Evolutionary conservation across 2,888 invertebrate genomes (phyloP).

Genomic region (Biston stratarius): DNA sequence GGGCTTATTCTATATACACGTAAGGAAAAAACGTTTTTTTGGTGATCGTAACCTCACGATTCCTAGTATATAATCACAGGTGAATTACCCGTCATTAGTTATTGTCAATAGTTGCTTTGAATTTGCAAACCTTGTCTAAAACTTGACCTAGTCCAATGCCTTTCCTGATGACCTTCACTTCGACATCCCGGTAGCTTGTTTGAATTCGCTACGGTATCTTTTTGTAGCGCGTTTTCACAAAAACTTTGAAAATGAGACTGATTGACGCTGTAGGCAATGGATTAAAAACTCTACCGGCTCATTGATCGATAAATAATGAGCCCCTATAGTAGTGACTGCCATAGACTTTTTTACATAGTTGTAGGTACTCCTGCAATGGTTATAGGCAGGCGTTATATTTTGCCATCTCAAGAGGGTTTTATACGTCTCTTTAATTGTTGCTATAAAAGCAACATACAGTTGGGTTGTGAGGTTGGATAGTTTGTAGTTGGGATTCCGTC

Average conservation of each 20-base stretch:
- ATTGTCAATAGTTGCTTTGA: conserved; percentile 21
- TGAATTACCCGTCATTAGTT: conserved; percentile 24
- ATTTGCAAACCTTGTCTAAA: conserved; percentile 27
- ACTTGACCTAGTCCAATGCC: conserved; percentile 35
- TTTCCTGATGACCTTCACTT: conserved; percentile 30
- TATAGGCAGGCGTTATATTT: too few species aligned
- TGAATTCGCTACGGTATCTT: conserved; percentile 14
- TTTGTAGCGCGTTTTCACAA: not conserved
- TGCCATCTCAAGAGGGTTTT: too few species aligned
- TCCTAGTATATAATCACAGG: conserved; percentile 1
- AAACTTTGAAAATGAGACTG: not conserved
- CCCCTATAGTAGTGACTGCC: too few species aligned
- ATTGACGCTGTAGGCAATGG: not conserved
- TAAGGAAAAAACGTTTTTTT: not conserved
- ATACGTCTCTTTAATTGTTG: too few species aligned
- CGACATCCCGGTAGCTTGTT: conserved; percentile 7
- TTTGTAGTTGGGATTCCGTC: too few species aligned
- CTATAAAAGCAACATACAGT: too few species aligned
- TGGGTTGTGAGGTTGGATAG: too few species aligned
- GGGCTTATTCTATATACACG: too few species aligned
- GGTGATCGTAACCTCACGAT: not conserved
- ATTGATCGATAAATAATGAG: too few species aligned
- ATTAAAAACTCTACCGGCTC: not conserved
- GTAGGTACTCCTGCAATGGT: too few species aligned
- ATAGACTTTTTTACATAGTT: too few species aligned